Evolutionary conservation across 2,888 invertebrate species (phyloP).

Genomic region (Halictus ligatus): DNA sequence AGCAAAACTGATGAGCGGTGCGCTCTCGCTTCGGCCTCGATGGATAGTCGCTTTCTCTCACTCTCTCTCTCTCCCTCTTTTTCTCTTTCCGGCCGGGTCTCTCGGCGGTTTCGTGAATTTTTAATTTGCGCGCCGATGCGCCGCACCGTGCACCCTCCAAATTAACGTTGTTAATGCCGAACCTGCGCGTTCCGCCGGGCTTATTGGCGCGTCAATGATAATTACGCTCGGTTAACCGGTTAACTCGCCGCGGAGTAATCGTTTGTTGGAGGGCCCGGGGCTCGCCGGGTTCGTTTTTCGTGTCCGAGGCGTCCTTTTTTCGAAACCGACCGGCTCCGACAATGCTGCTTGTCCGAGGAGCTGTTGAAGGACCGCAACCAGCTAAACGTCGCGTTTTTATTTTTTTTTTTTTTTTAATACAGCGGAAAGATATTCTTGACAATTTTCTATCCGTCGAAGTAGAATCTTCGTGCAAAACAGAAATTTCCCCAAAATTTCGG

Average conservation of each 20-base stretch:
- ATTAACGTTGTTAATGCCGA: conserved; percentile 56
- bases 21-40: neutral
- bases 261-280: conserved; percentile 12
- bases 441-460: too few species aligned
- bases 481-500: too few species aligned
- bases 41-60: neutral
- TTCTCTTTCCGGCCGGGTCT: neutral
- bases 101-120: conserved; percentile 59
- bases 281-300: neutral
- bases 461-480: too few species aligned
- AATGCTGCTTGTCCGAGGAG: neutral
- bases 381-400: neutral
- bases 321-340: neutral
- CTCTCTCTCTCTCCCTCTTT: neutral
- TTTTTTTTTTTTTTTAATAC: too few species aligned
- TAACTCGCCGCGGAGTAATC: conserved; percentile 41
- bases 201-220: conserved; percentile 48
- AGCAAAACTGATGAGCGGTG: conserved; percentile 70
- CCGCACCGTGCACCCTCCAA: conserved; percentile 35
- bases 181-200: conserved; percentile 29
- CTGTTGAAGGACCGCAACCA: neutral
- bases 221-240: conserved; percentile 53
- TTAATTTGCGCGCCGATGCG: conserved; percentile 57
- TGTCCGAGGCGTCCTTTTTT: neutral
- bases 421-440: too few species aligned